Evolutionary conservation across 2,797 vertebrate species (phyloP).

Genomic region (Falco peregrinus): DNA sequence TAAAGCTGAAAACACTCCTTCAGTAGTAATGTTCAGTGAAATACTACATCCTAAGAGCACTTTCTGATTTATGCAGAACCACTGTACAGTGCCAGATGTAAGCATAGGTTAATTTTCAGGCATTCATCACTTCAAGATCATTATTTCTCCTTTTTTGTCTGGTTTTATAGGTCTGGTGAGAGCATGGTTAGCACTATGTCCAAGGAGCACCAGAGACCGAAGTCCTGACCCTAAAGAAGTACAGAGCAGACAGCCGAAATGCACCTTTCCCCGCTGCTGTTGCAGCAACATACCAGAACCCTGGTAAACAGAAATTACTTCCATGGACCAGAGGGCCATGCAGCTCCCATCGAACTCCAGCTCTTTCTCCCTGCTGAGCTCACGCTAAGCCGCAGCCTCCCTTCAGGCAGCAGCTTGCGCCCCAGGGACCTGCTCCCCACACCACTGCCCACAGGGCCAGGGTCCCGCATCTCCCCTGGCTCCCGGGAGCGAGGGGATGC

Average conservation of each 20-base stretch:
- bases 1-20: not conserved
- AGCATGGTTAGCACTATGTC: accelerated
- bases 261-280: not conserved
- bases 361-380: no score
- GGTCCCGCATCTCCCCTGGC: not conserved
- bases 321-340: not conserved
- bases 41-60: not conserved
- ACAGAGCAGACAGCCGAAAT: not conserved
- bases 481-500: accelerated
- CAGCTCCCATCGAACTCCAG: not conserved
- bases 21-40: not conserved
- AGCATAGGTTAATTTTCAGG: not conserved
- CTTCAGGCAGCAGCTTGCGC: not conserved
- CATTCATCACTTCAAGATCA: not conserved
- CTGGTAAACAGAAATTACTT: accelerated
- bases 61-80: not conserved
- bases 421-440: not conserved
- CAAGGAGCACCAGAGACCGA: not conserved
- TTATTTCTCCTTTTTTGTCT: not conserved
- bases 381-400: not conserved
- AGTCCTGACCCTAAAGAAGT: not conserved
- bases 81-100: not conserved
- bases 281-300: accelerated
- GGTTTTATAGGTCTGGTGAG: not conserved
- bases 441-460: not conserved